Conservation (phyloP, 2,888 invertebrate genomes). For the Aporophyla lueneburgensis region DNA sequence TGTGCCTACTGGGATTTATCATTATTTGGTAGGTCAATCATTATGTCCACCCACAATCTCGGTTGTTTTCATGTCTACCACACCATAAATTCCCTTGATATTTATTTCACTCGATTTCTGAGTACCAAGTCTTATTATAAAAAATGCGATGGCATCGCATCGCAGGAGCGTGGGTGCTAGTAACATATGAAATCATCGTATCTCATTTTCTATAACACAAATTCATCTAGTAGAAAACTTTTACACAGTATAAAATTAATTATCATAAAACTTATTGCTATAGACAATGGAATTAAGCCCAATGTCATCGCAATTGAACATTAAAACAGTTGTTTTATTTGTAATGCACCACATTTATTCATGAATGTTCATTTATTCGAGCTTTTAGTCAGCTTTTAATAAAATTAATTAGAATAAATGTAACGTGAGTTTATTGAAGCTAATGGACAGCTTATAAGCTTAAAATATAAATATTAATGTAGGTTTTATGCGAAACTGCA, state of each 20-base stretch:
- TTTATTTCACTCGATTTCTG: neutral
- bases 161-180: neutral
- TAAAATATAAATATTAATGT: neutral
- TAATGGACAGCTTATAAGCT: slow-evolving; percentile 26
- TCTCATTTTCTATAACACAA: slow-evolving; percentile 27
- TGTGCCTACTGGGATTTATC: neutral
- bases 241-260: neutral
- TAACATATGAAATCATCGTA: slow-evolving; percentile 9
- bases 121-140: neutral
- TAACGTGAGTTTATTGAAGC: slow-evolving; percentile 17
- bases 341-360: slow-evolving; percentile 15
- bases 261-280: neutral
- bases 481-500: neutral
- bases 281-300: slow-evolving; percentile 17
- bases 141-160: neutral
- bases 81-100: neutral
- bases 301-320: neutral
- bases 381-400: slow-evolving; percentile 32
- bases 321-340: slow-evolving; percentile 16
- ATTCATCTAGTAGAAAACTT: neutral
- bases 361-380: slow-evolving; percentile 31
- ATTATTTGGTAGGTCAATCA: neutral
- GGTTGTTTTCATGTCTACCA: neutral
- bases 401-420: slow-evolving; percentile 36
- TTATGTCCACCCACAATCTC: neutral